Conservation (phyloP, 2,888 invertebrate genomes). For the Arctia plantaginis region DNA sequence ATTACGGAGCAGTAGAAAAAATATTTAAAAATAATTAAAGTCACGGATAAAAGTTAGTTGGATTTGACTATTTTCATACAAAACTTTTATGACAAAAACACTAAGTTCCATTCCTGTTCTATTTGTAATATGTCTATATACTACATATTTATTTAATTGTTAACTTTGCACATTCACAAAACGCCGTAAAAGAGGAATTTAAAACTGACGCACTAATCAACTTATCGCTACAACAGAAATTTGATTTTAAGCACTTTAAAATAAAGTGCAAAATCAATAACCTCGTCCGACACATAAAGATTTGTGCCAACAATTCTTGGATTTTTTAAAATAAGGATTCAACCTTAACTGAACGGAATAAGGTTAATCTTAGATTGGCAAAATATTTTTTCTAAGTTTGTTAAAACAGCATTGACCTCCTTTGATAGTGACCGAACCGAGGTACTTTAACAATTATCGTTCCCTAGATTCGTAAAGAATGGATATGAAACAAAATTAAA, state of each 20-base stretch:
- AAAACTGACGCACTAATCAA: background rate
- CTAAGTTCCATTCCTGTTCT: background rate
- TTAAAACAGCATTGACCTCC: conserved; percentile 20
- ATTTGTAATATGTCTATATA: background rate
- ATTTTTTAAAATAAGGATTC: background rate
- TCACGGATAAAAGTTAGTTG: no score
- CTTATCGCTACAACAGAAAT: background rate
- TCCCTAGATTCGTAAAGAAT: conserved; percentile 12
- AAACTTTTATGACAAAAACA: no score
- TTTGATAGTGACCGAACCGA: conserved; percentile 16
- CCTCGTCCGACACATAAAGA: background rate
- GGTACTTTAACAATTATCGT: conserved; percentile 7
- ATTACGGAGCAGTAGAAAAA: no score
- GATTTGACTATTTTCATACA: no score
- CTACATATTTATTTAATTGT: background rate
- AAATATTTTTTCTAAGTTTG: conserved; percentile 1
- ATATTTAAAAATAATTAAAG: no score
- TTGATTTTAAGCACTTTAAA: rapidly evolving
- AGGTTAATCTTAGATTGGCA: conserved; percentile 10
- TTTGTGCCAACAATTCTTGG: background rate
- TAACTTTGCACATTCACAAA: background rate
- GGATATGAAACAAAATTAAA: background rate
- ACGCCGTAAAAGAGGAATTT: background rate
- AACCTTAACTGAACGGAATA: background rate
- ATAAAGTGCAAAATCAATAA: conserved; percentile 4